phyloP scores from a whole-genome alignment of 1,140 invertebrate genomes.

The Drosophila tristis region DNA sequence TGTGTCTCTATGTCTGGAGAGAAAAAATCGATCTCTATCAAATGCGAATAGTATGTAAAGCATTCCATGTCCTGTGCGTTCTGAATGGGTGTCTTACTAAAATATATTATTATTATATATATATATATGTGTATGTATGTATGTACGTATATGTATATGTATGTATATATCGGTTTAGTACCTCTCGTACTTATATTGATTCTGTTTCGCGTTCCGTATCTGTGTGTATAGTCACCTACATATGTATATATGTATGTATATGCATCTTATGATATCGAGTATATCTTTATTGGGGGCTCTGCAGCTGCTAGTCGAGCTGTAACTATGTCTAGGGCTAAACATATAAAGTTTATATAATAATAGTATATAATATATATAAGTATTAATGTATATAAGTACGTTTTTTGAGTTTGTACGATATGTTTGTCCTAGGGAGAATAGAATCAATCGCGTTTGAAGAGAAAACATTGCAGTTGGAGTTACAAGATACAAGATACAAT shows the following conservation, averaged over 20 bases:
- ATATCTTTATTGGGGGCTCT: constrained; percentile 36
- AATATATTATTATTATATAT: constrained; percentile 48
- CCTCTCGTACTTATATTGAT: no score
- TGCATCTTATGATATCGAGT: constrained; percentile 33
- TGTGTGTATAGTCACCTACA: constrained; percentile 4
- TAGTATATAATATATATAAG: constrained; percentile 40
- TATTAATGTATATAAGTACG: constrained; percentile 57
- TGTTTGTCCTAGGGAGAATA: constrained; percentile 74
- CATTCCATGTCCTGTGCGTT: constrained; percentile 71
- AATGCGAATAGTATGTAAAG: constrained; percentile 69
- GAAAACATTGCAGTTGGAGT: constrained; percentile 48
- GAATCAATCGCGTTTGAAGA: constrained; percentile 35
- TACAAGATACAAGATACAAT: constrained; percentile 46
- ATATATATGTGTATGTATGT: constrained; percentile 41
- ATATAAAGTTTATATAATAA: constrained; percentile 44
- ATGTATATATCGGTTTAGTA: constrained; percentile 20
- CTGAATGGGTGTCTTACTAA: constrained; percentile 69
- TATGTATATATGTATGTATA: constrained; percentile 9
- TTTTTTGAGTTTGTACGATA: constrained; percentile 78
- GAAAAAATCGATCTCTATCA: constrained; percentile 74
- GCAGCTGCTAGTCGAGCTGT: constrained; percentile 9
- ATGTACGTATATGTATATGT: constrained; percentile 13
- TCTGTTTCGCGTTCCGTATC: constrained; percentile 21
- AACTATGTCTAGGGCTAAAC: constrained; percentile 40
- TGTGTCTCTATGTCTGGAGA: constrained; percentile 30